Evolutionary conservation across 2,797 vertebrate species (phyloP).

Genomic region (Eidolon dupreanum): DNA sequence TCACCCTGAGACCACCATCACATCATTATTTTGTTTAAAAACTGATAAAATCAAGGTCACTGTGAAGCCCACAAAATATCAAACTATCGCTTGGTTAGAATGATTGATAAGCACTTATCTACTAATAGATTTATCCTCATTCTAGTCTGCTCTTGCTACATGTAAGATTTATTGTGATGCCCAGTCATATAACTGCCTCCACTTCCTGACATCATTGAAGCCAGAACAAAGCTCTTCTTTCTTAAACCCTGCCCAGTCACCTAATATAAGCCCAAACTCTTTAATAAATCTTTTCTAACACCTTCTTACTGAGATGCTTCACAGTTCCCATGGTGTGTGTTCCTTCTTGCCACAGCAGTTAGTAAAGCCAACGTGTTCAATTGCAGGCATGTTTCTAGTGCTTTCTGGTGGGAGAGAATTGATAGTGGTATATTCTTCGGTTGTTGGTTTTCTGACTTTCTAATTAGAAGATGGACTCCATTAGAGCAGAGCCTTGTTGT

Average conservation of each 20-base stretch:
- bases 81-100: not conserved
- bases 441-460: not conserved
- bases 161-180: not conserved
- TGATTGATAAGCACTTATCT: not conserved
- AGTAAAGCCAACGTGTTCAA: not conserved
- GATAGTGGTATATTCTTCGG: not conserved
- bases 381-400: not conserved
- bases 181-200: not conserved
- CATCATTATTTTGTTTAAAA: not conserved
- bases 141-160: not conserved
- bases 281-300: not conserved
- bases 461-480: not conserved
- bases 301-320: not conserved
- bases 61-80: not conserved
- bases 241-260: not conserved
- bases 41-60: not conserved
- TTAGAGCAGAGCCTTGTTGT: not conserved
- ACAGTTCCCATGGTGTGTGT: not conserved
- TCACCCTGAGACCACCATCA: not conserved
- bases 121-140: not conserved
- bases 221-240: not conserved
- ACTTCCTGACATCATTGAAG: not conserved
- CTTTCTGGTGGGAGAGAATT: not conserved
- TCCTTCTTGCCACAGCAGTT: not conserved
- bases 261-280: not conserved